A percentile compares a stretch with the other conserved stretches of the same genome.
These are phyloP conservation scores for Oncopeltus fasciatus DNA, from an alignment of 1,140 invertebrate genomes.

Conservation along the genomic window DNA sequence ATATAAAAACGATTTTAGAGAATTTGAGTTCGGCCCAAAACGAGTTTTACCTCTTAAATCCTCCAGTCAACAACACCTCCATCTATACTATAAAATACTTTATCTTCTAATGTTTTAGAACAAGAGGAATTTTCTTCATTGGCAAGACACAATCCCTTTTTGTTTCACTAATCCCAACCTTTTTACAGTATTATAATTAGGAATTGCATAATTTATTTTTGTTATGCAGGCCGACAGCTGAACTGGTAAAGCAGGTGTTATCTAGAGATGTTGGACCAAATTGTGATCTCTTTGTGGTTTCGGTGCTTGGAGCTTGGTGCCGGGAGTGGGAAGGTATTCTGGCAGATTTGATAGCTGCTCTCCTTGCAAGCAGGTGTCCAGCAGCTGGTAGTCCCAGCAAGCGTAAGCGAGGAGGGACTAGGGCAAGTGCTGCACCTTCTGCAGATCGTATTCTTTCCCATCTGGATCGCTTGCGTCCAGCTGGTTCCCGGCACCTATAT, in stretches of 20 bases:
- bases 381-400: slow-evolving; percentile 70
- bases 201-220: slow-evolving; percentile 7
- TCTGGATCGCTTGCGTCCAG: slow-evolving; percentile 78
- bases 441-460: slow-evolving; percentile 77
- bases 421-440: slow-evolving; percentile 38
- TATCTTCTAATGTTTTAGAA: too few relatives aligned
- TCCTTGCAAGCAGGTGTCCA: slow-evolving; percentile 64
- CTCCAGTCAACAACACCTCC: too few relatives aligned
- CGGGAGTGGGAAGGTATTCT: slow-evolving; percentile 79
- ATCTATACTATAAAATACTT: too few relatives aligned
- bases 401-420: slow-evolving; percentile 51
- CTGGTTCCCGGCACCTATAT: slow-evolving; percentile 52
- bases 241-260: slow-evolving; percentile 70
- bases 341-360: slow-evolving; percentile 62
- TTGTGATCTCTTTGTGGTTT: slow-evolving; percentile 70
- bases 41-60: too few relatives aligned
- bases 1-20: too few relatives aligned
- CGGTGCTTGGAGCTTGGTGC: slow-evolving; percentile 82
- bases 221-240: slow-evolving; percentile 55
- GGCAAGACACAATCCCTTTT: too few relatives aligned
- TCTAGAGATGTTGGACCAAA: slow-evolving; percentile 53
- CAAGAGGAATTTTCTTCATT: too few relatives aligned
- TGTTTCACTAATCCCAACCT: too few relatives aligned
- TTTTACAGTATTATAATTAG: too few relatives aligned
- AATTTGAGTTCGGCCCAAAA: too few relatives aligned